phyloP scores from a whole-genome alignment of 2,113 vertebrate genomes.

The Odontesthes bonariensis region DNA sequence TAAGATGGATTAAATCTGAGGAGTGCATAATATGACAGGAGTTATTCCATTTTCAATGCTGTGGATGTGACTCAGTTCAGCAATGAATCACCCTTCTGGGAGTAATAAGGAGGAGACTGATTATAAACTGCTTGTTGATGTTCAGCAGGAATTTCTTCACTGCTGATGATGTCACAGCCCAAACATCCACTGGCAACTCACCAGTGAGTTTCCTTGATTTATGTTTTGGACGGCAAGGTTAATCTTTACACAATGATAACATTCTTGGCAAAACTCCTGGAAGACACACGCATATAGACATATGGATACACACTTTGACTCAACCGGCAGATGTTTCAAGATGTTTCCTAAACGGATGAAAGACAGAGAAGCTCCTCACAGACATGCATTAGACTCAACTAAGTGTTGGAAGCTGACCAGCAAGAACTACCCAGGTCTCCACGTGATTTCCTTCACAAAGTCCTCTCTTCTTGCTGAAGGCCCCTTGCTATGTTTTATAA shows the following conservation, averaged over 20 bases:
- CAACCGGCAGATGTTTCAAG: conserved; percentile 77
- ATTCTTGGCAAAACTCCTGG: conserved; percentile 66
- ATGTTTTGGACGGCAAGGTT: conserved; percentile 62
- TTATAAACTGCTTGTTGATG: conserved; percentile 55
- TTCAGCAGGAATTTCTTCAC: conserved; percentile 51
- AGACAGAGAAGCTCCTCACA: conserved; percentile 69
- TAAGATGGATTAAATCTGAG: neutral
- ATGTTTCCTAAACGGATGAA: conserved; percentile 85
- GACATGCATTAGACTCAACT: conserved; percentile 66
- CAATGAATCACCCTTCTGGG: conserved; percentile 9
- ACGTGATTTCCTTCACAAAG: conserved; percentile 59
- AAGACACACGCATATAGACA: conserved; percentile 7
- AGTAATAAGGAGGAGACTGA: conserved; percentile 53
- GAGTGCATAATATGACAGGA: neutral
- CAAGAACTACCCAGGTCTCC: conserved; percentile 64
- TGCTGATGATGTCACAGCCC: conserved; percentile 71
- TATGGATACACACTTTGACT: conserved; percentile 41
- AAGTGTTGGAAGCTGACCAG: conserved; percentile 69
- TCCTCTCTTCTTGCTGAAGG: conserved; percentile 45
- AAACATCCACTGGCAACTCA: conserved; percentile 65
- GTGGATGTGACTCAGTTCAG: conserved; percentile 14
- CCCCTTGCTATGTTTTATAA: conserved; percentile 71
- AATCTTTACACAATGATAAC: conserved; percentile 72
- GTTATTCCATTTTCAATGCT: conserved; percentile 1
- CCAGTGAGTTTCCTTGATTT: conserved; percentile 70